These are phyloP conservation scores for Atethmia centrago DNA, from an alignment of 2,888 invertebrate species.

Conservation along the genomic window DNA sequence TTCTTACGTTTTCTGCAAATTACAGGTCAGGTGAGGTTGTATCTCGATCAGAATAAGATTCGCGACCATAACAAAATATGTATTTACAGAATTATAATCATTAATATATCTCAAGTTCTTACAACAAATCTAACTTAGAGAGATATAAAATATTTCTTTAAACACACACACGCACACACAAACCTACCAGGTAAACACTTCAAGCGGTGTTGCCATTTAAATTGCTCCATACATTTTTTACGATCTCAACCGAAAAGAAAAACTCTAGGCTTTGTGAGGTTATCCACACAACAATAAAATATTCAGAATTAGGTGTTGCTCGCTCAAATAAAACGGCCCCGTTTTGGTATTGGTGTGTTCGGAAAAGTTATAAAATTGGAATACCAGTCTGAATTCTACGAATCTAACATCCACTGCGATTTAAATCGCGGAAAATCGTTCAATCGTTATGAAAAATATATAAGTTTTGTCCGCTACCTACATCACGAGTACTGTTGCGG, in stretches of 20 bases:
- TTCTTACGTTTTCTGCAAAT: no score
- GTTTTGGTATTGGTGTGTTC: slow-evolving; percentile 14
- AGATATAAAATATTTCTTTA: no score
- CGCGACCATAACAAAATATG: no score
- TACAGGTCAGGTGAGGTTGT: no score
- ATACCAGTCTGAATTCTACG: slow-evolving; percentile 11
- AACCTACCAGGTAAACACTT: neutral
- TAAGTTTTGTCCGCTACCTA: neutral
- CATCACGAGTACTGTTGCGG: neutral
- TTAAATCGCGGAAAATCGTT: slow-evolving; percentile 1
- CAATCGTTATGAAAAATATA: slow-evolving; percentile 9
- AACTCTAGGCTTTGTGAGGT: slow-evolving; percentile 19
- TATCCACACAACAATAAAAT: slow-evolving; percentile 49
- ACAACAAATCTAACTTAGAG: no score
- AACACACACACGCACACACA: no score
- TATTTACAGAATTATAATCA: no score
- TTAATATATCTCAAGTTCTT: no score
- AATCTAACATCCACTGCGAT: neutral
- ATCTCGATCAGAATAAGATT: no score
- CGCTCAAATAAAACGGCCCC: slow-evolving; percentile 14
- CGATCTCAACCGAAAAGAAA: slow-evolving; percentile 25
- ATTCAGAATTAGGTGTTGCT: slow-evolving; percentile 42
- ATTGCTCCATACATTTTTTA: slow-evolving; percentile 58
- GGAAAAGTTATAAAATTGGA: slow-evolving; percentile 20
- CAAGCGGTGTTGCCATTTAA: slow-evolving; percentile 38